Evolutionary conservation across 1,140 invertebrate genomes (phyloP).

Genomic region (Chironomus striatipennis): DNA sequence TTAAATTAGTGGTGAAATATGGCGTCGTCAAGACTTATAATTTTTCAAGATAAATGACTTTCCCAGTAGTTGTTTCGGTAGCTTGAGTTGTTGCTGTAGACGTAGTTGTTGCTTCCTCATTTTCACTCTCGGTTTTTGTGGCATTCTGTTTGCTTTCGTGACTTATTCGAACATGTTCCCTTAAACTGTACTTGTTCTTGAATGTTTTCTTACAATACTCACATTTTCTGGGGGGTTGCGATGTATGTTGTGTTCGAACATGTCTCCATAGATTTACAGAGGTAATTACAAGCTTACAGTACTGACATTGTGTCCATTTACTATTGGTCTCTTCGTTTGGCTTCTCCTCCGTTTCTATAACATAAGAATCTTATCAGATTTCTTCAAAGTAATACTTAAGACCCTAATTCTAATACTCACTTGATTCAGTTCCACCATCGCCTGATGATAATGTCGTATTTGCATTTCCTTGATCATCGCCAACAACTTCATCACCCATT

Average conservation of each 20-base stretch:
- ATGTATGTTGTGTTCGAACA: slow-evolving; percentile 41
- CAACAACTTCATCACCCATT: not conserved
- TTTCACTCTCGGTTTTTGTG: not conserved
- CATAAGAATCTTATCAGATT: not conserved
- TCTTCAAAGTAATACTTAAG: not conserved
- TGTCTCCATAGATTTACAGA: slow-evolving; percentile 42
- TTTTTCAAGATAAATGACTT: slow-evolving; percentile 19
- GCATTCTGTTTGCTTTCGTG: slow-evolving; percentile 35
- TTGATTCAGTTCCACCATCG: not conserved
- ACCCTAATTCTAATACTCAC: not conserved
- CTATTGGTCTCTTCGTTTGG: slow-evolving; percentile 33
- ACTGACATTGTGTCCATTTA: slow-evolving; percentile 42
- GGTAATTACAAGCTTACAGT: slow-evolving; percentile 42
- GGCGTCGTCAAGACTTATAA: not conserved
- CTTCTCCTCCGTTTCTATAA: slow-evolving; percentile 15
- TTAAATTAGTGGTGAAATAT: too few relatives aligned
- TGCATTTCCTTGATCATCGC: not conserved
- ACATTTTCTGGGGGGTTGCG: slow-evolving; percentile 40
- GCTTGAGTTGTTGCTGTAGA: not conserved
- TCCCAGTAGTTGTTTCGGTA: not conserved
- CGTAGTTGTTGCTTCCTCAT: not conserved
- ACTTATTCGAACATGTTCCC: slow-evolving; percentile 40
- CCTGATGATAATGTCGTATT: not conserved
- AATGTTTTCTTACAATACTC: slow-evolving; percentile 41
- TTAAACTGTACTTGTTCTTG: slow-evolving; percentile 40